A percentile compares a stretch with the other conserved stretches of the same genome.
Conservation (phyloP, 1,140 invertebrate species). For the Drosophila baimaii region DNA sequence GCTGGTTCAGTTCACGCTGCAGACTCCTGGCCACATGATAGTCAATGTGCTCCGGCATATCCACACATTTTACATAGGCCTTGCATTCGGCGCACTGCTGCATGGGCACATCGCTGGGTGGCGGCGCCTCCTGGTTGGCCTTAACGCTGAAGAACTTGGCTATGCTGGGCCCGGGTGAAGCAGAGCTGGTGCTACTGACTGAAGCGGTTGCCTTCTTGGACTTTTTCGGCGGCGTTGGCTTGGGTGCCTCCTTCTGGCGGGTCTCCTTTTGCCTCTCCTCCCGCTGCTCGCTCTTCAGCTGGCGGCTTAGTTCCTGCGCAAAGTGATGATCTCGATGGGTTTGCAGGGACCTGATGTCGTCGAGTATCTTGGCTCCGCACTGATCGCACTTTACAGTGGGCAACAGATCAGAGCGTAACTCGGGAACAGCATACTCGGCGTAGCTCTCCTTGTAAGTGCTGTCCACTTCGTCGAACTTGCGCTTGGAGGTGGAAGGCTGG, state of each 20-base stretch:
- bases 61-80: conserved; percentile 86
- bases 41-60: conserved; percentile 88
- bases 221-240: conserved; percentile 39
- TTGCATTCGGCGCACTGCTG: conserved; percentile 88
- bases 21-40: conserved; percentile 89
- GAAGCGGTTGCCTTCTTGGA: conserved; percentile 36
- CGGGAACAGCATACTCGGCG: conserved; percentile 66
- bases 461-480: conserved; percentile 54
- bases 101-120: conserved; percentile 54
- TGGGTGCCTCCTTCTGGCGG: conserved; percentile 24
- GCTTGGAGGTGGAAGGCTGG: conserved; percentile 56
- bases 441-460: conserved; percentile 60
- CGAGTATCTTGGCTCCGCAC: conserved; percentile 79
- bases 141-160: conserved; percentile 62
- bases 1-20: conserved; percentile 80
- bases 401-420: conserved; percentile 55
- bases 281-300: conserved; percentile 83
- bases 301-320: conserved; percentile 86
- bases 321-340: conserved; percentile 87
- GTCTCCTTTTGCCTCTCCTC: conserved; percentile 59
- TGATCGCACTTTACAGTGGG: conserved; percentile 86
- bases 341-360: conserved; percentile 80
- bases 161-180: conserved; percentile 39
- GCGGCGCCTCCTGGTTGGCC: conserved; percentile 23
- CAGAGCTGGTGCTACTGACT: neutral